A percentile compares a stretch with the other conserved stretches of the same genome.
Evolutionary conservation across 2,797 vertebrate genomes (phyloP).

Genomic region (Borostomias antarcticus): DNA sequence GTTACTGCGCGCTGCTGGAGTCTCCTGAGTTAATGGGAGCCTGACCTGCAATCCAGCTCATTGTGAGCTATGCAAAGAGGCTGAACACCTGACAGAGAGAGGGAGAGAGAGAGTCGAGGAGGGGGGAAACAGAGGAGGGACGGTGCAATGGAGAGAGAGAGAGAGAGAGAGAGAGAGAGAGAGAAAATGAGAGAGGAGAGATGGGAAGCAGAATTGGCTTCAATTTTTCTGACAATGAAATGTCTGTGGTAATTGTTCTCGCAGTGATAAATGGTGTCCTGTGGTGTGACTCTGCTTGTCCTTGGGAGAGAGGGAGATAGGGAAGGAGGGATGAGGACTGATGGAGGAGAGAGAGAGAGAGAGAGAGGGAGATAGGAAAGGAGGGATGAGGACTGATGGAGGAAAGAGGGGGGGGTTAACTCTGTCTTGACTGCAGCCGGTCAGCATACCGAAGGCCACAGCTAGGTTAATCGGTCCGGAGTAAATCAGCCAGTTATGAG

Average conservation of each 20-base stretch:
- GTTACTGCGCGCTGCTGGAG: conserved; percentile 63
- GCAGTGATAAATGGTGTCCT: conserved; percentile 74
- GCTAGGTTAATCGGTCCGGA: conserved; percentile 7
- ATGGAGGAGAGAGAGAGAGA: conserved; percentile 37
- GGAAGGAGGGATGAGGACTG: background rate
- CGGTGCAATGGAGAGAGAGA: conserved; percentile 9
- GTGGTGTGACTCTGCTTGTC: conserved; percentile 73
- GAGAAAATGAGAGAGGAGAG: conserved; percentile 34
- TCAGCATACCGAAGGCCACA: conserved; percentile 61
- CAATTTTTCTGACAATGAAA: conserved; percentile 77
- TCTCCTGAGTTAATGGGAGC: conserved; percentile 70
- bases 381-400: conserved; percentile 29
- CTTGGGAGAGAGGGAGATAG: conserved; percentile 71
- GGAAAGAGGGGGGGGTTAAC: conserved; percentile 64
- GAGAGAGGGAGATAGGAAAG: conserved; percentile 28
- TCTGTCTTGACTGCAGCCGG: conserved; percentile 51
- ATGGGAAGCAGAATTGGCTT: conserved; percentile 59
- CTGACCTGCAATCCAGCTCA: conserved; percentile 71
- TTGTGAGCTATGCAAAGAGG: conserved; percentile 58
- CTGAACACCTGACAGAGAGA: conserved; percentile 18
- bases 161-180: conserved; percentile 29
- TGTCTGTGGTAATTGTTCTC: conserved; percentile 76
- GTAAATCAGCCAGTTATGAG: conserved; percentile 5
- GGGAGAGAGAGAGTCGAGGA: background rate
- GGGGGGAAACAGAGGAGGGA: background rate